Percentiles rank a stretch among this genome's conserved stretches.
These are phyloP conservation scores for Cavia aperea DNA, from an alignment of 2,113 vertebrate species.

Conservation along the genomic window DNA sequence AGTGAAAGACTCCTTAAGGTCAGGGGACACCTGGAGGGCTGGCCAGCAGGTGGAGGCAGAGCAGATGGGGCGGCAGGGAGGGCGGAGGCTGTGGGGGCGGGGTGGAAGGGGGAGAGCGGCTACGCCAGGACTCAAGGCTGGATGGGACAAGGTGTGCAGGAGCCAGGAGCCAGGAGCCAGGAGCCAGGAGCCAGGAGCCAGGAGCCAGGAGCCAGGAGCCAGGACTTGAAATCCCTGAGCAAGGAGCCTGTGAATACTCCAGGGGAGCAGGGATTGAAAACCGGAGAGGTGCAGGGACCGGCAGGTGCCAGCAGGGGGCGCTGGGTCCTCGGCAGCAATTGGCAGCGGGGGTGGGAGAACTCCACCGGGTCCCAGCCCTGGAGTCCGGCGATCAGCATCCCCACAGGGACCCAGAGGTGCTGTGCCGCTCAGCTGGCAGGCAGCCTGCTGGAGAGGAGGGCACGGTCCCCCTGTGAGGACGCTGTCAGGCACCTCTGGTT, in stretches of 20 bases:
- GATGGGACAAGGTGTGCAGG: neutral
- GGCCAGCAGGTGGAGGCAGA: neutral
- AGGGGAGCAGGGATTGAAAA: neutral
- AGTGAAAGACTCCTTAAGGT: no score
- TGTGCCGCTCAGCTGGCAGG: neutral
- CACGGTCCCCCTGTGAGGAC: neutral
- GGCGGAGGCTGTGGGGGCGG: neutral
- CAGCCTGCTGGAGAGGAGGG: neutral
- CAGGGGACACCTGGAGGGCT: neutral
- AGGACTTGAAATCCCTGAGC: fast-evolving
- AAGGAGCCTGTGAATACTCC: neutral
- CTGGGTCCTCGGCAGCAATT: neutral
- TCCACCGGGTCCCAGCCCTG: neutral
- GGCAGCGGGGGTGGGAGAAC: neutral
- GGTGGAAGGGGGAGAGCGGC: neutral
- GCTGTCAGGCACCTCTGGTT: neutral
- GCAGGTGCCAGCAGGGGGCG: neutral
- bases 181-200: neutral
- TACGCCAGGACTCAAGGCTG: neutral
- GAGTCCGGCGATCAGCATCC: neutral
- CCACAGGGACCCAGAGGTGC: neutral
- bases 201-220: neutral
- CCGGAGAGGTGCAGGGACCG: fast-evolving
- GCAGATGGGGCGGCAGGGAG: neutral
- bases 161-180: neutral